Base-by-base conservation (phyloP, 2,888 invertebrate genomes). In the Steinernema scapterisci region DNA sequence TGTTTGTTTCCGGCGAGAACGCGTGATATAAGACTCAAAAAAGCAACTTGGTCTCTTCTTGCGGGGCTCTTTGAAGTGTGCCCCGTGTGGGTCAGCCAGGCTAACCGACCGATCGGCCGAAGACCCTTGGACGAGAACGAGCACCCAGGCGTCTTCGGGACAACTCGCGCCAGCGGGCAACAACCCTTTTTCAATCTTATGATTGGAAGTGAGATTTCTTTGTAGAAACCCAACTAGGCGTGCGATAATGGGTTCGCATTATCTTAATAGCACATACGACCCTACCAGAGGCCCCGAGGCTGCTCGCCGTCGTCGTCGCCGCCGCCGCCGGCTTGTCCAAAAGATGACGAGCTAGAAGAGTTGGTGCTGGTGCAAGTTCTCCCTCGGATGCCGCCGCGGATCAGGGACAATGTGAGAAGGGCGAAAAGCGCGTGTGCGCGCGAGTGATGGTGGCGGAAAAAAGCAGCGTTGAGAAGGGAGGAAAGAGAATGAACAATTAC, bases 211-310 rank as follows among this genome's bases (percentile, higher is more conserved):
- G 63, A 63, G 63, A 63, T 63, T 63, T 38, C 63, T 27, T 63
- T 63, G 38, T 63, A 63, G 31, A 31, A 63, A 63, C 63, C 63
- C 63, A 63, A 63, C 63, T 63, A 63, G 31, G 63, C 63, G 63
- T 63, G 31, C 63, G 31, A 63, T 63, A 63, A 63, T 63, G 63
- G 63, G 63, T 52, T 63, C 63, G 31, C 63, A 63, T 63, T 63
- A 63, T 63, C 63, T 63, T 63, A 63, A 63, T 63, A 63, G 63
- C 63, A 63, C 25, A 25, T 11, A 11, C 54, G 48, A 38, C 38
- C 38, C 38, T 38, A 38, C 38, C 38, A 38, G 38, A 6, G 9
- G 38, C 38, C 38, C 5, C 5, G 38, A 3, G 38, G 9, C n/a
- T n/a, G n/a, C n/a, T n/a, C n/a, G n/a, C n/a, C n/a, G n/a, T n/a